Evolutionary conservation across 1,140 invertebrate species (phyloP).

Genomic region (Coptotermes formosanus): DNA sequence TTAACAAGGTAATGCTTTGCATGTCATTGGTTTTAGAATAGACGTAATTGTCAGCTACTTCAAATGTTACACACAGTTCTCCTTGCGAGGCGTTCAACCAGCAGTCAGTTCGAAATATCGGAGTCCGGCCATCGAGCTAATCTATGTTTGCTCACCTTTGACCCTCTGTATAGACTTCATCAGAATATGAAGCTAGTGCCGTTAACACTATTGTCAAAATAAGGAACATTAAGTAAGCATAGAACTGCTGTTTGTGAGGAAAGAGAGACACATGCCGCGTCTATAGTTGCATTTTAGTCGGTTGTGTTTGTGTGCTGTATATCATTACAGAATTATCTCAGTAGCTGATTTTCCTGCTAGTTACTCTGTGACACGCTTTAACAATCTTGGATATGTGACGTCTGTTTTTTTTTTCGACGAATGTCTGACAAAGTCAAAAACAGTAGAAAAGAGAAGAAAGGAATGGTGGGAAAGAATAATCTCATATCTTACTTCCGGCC

Average conservation of each 20-base stretch:
- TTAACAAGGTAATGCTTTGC: too few species aligned
- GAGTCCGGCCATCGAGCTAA: too few species aligned
- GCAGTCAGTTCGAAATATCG: too few species aligned
- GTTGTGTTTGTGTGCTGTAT: not conserved
- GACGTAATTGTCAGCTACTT: too few species aligned
- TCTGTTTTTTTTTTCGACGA: not conserved
- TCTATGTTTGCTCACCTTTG: too few species aligned
- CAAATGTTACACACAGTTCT: too few species aligned
- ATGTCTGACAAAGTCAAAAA: not conserved
- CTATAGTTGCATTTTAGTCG: not conserved
- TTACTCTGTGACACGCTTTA: not conserved
- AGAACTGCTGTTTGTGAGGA: too few species aligned
- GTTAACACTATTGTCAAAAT: not conserved
- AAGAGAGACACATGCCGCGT: too few species aligned
- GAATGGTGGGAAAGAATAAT: constrained; percentile 6
- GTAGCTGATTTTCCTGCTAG: not conserved
- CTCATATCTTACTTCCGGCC: constrained; percentile 1
- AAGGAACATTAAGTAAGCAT: too few species aligned
- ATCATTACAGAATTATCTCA: not conserved
- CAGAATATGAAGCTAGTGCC: not conserved
- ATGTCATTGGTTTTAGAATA: too few species aligned
- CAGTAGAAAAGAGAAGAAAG: not conserved
- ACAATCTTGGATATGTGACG: not conserved
- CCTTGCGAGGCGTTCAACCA: too few species aligned
- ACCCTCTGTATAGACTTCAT: too few species aligned